Base-by-base conservation (phyloP, 1,140 invertebrate species). In the Drosophila ogumai region DNA sequence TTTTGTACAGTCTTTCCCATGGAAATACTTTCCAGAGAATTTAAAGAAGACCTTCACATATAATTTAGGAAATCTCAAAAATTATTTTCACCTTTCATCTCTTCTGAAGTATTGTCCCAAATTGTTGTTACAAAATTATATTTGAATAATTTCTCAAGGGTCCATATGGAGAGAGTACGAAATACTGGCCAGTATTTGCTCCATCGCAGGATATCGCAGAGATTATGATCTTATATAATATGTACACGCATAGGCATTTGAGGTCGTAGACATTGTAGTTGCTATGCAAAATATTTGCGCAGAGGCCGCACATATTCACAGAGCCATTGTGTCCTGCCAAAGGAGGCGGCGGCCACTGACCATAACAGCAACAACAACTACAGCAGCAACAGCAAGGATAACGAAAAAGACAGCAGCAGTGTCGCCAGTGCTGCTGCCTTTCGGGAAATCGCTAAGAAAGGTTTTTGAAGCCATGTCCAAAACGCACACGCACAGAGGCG, bases 401-500 rank as follows among this genome's bases (percentile, higher is more conserved):
- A 77, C 47, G 52, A 81, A 69, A 77, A 80, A 77, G 68, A 79
- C 68, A 67, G 76, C 64, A 79, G 73, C 58, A 82, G 54, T 67
- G 58, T 55, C 63, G 56, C 59, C 44, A 82, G 64, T 41, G 66
- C 13, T 60, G 59, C 25, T 50, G 47, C 74, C 54, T 74, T 68
- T 68, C 50, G 49, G 81, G 75, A 72, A 86, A 76, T 63, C 66
- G 66, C 66, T 71, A 79, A 87, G 84, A 82, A 86, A 81, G 75
- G 81, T 76, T 81, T 80, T 85, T 58, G 71, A 76, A 85, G 76
- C 72, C 76, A 84, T 85, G 40, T 61, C 61, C 46, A 47, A 69
- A 69, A 66, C 64, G 64, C 38, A 81, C 57, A 81, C 41, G 41
- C 47, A 47, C 52, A 49, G 17, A 17, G 25, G 49, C 46, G 19